Percentiles rank a stretch among this genome's conserved stretches.
Conservation (phyloP, 2,888 invertebrate genomes). For the Reticulitermes lucifugus region DNA sequence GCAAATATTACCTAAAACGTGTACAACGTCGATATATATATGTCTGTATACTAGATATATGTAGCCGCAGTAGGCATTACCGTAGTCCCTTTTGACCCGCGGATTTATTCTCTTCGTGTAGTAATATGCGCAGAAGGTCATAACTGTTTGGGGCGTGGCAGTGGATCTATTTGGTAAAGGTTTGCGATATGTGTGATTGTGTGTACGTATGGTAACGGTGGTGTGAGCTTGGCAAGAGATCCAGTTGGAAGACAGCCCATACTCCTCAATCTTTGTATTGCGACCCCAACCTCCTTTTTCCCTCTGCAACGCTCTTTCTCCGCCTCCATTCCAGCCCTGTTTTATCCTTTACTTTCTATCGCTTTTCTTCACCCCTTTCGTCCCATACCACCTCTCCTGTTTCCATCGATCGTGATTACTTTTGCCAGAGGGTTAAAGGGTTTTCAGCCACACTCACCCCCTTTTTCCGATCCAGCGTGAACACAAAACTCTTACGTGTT, state of each 20-base stretch:
- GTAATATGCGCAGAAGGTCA: not conserved
- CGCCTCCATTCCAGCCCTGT: not conserved
- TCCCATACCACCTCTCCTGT: not conserved
- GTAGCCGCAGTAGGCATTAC: too few species aligned
- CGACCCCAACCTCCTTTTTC: not conserved
- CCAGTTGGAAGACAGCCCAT: constrained; percentile 27
- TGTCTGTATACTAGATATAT: too few species aligned
- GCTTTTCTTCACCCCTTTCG: not conserved
- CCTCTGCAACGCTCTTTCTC: not conserved
- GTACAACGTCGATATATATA: too few species aligned
- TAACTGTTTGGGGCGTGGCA: not conserved
- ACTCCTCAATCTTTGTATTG: constrained; percentile 36
- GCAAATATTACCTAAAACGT: too few species aligned
- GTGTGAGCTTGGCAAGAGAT: not conserved
- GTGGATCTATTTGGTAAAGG: not conserved
- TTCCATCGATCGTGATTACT: not conserved
- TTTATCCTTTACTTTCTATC: constrained; percentile 7
- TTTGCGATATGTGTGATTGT: not conserved
- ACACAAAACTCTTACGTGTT: not conserved
- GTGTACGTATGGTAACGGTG: not conserved
- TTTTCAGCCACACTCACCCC: not conserved
- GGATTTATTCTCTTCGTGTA: not conserved
- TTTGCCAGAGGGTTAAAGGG: not conserved
- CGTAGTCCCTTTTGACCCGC: too few species aligned
- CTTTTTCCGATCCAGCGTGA: not conserved